Base-by-base conservation (phyloP, 2,888 invertebrate species). In the Nebria brevicollis region DNA sequence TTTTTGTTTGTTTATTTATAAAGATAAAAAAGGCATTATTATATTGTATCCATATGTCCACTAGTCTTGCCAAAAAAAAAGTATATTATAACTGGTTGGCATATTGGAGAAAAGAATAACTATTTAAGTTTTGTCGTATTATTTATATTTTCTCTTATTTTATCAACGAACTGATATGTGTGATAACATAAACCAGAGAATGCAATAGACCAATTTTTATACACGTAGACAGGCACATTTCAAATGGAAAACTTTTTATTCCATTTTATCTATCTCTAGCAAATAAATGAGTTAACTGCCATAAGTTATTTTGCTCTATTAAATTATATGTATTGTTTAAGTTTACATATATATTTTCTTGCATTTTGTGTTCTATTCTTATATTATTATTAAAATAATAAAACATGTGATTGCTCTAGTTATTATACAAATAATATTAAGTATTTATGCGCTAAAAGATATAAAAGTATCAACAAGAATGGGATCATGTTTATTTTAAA, bases 351-450 rank as follows among this genome's bases (percentile, higher is more conserved):
- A 70, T 70, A 66, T 66, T 66, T 66, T 70, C 26, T 26, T 34
- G 34, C 34, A 70, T 70, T 20, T 70, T 26, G 70, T 70, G 25
- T 66, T 66, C 34, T 70, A 11, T 70, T 34, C 10, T 26, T 70
- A 70, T 70, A 11, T 25, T 70, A 25, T 70, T 70, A 25, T 34
- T 15, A 70, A 4, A 70, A 70, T 25, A 20, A 66, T 15, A 66
- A 66, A 15, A 66, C 66, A 70, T 26, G 70, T 70, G 70, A 70
- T 70, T 70, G 25, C 15, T 70, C 70, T 70, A 70, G 70, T 70
- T 70, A 70, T 15, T 70, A 54, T 54, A 54, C 54, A 54, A 54
- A 1, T 54, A 54, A 13, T 54, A 7, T 54, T 11, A 54, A 2
- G 54, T 34, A 34, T 34, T 34, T 34, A 34, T 34, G 34, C 34